Evolutionary conservation across 2,797 vertebrate genomes (phyloP), one percentile per base, ranked within the genome.

Genomic region (Lacerta viridis): DNA sequence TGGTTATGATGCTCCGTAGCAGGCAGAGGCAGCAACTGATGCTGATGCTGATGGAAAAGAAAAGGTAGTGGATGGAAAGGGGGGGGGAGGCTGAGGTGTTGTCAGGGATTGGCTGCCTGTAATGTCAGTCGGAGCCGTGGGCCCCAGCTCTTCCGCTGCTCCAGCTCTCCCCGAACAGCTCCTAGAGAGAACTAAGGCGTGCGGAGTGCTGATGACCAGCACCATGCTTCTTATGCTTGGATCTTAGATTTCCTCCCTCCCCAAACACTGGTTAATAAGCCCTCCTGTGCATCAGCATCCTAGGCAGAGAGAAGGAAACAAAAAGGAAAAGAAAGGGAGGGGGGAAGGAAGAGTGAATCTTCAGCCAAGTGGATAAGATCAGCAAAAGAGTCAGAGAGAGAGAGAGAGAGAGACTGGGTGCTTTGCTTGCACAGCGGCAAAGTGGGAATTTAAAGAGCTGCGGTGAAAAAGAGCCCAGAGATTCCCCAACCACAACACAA

Each of bases 401-500:
- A 46, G 59, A 68, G 43, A 76, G 78, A 88, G 86, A 90, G 81
- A 89, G 86, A 91, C 93, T 92, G 86, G 91, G 89, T 61, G 93
- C 94, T 95, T 95, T 94, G 95, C 95, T 95, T 91, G 92, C 94
- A 93, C 89, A 91, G 96, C 94, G 94, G 95, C 94, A 79, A 94
- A 95, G 95, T 95, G 96, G 91, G 93, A 93, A 94, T 96, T 96
- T 95, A 94, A 93, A 94, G 94, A 94, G 86, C 95, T 92, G 88
- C 94, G 90, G 93, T 90, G 94, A 80, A 83, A 94, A 83, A 92
- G 61, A 94, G 89, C 91, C 89, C 90, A 85, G 91, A 86, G 90
- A 90, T 92, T 87, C 90, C 92, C 94, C 76, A 36, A 82, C 89
- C 94, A 87, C 91, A 91, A 91, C 87, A 92, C 92, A 43, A 86